Evolutionary conservation across 2,888 invertebrate genomes (phyloP).

Genomic region (Lasius platythorax): DNA sequence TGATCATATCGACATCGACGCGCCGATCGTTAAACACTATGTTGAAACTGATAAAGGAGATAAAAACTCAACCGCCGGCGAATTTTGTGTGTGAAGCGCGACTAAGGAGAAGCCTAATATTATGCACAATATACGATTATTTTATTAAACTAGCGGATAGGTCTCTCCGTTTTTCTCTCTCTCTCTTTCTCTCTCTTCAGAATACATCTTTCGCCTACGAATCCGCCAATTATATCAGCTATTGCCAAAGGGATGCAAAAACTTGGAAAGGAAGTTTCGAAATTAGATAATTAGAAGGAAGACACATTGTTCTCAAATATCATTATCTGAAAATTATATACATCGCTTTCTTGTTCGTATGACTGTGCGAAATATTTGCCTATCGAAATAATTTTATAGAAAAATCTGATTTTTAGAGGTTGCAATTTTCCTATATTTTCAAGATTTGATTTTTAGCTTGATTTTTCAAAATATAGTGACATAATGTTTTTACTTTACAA

Average conservation of each 20-base stretch:
- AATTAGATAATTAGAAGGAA: constrained; percentile 30
- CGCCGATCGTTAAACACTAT: constrained; percentile 44
- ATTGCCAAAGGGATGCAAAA: not conserved
- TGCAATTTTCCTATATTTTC: constrained; percentile 4
- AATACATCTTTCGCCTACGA: constrained; percentile 4
- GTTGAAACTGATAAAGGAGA: constrained; percentile 33
- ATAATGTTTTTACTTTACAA: not conserved
- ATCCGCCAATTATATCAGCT: constrained; percentile 22
- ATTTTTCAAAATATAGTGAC: not conserved
- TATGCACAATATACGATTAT: constrained; percentile 27
- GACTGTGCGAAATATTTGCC: not conserved
- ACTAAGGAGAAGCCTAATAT: not conserved
- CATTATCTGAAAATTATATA: constrained; percentile 28
- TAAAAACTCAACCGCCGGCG: constrained; percentile 23
- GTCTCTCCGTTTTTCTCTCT: not conserved
- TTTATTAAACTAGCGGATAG: constrained; percentile 40
- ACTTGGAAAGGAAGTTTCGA: not conserved
- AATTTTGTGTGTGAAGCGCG: constrained; percentile 24
- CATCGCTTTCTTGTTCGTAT: not conserved
- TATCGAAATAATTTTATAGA: not conserved
- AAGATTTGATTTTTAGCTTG: not conserved
- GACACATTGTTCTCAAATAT: constrained; percentile 13
- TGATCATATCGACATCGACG: constrained; percentile 38
- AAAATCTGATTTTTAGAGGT: not conserved
- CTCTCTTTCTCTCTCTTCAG: not conserved